Evolutionary conservation across 1,140 invertebrate species (phyloP), one percentile per base, ranked within the genome.

Genomic region (Brachionus rubens): DNA sequence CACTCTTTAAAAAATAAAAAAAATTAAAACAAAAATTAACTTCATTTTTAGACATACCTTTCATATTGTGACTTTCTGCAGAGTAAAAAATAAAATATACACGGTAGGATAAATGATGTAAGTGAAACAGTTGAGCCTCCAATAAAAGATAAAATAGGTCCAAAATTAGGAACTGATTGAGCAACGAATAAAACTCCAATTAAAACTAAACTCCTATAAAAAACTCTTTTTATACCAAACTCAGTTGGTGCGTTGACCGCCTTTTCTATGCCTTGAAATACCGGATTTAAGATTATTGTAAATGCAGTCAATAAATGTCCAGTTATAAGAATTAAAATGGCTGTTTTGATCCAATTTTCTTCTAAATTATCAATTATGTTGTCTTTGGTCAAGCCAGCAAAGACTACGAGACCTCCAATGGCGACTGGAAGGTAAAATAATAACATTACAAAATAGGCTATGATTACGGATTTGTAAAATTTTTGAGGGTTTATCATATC

Each of bases 141-240:
- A 3, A 95, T 89, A 3, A 96, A 84, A 28, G 92, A 88, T 88
- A 96, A 91, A 2, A 96, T 89, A n/a, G 92, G 86, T 77, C 93
- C 92, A 81, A 95, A 95, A 78, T 90, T 87, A 0, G 93, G 92
- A 0, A 96, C 88, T 3, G 90, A 88, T 84, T 92, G 90, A 0
- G 89, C 92, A 4, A 94, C 84, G 19, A 92, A 88, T 4, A 94
- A 88, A 0, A 90, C 89, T 0, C 90, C 77, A 0, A 88, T 86
- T 12, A 93, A 87, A 1, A 94, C 83, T 0, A 85, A 81, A 1
- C 91, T 90, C 41, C 93, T 86, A 19, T 92, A 82, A 0, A 90
- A 81, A 68, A 91, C 90, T 6, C 94, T 86, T 80, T 90, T 90
- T 82, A 88, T 87, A 67, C 89, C 89, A 80, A 96, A 94, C 41